Conservation (phyloP, 37 sponge, comb jelly and placozoan species). For the Halisarca cf. caerulea region DNA sequence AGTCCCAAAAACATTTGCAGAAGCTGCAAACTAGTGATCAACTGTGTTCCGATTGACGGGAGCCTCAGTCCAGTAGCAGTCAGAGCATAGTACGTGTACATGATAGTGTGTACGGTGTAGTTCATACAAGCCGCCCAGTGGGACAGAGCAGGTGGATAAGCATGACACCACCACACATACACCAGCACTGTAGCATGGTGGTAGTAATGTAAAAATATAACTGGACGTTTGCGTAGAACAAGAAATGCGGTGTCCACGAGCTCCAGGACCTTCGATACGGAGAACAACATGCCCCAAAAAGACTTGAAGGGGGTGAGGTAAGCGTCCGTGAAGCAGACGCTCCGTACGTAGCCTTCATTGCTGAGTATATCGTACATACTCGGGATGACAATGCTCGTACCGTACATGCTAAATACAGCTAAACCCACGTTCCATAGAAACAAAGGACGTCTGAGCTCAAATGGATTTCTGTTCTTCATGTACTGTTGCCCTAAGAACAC, state of each 20-base stretch:
- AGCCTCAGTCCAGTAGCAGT: slow-evolving; percentile 30
- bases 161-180: not conserved
- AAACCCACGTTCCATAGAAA: slow-evolving; percentile 73
- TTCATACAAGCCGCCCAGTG: slow-evolving; percentile 51
- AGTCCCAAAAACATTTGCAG: slow-evolving; percentile 69
- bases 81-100: slow-evolving; percentile 61
- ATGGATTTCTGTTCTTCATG: slow-evolving; percentile 68
- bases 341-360: not conserved
- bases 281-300: slow-evolving; percentile 46
- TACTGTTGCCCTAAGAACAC: slow-evolving; percentile 43
- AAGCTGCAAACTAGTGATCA: slow-evolving; percentile 70
- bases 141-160: slow-evolving; percentile 11
- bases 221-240: slow-evolving; percentile 41
- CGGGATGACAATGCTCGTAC: not conserved
- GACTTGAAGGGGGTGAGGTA: not conserved
- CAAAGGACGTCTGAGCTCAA: slow-evolving; percentile 49
- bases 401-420: slow-evolving; percentile 72
- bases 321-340: slow-evolving; percentile 31
- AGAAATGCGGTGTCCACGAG: slow-evolving; percentile 53
- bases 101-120: slow-evolving; percentile 46
- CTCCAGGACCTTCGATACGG: slow-evolving; percentile 47
- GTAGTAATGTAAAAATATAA: slow-evolving; percentile 65
- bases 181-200: slow-evolving; percentile 52
- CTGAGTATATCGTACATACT: not conserved
- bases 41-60: slow-evolving; percentile 23